These are phyloP conservation scores for Drosophila vallismaia DNA, from an alignment of 2,888 invertebrate genomes.

Conservation along the genomic window DNA sequence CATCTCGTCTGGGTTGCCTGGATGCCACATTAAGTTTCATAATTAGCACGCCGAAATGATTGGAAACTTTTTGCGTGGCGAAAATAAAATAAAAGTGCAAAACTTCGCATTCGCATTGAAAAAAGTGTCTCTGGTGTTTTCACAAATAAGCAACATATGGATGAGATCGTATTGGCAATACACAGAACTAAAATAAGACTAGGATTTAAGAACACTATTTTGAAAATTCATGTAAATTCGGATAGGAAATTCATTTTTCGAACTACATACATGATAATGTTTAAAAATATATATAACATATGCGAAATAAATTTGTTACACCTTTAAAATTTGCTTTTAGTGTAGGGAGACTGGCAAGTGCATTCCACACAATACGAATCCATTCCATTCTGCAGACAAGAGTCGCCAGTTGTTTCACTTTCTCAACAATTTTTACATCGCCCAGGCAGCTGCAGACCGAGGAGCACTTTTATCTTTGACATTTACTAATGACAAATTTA, in stretches of 20 bases:
- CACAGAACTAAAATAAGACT: constrained; percentile 1
- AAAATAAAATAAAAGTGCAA: constrained; percentile 11
- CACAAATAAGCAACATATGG: constrained; percentile 75
- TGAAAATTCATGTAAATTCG: not conserved
- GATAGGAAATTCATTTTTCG: too few species aligned
- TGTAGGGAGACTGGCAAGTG: constrained; percentile 42
- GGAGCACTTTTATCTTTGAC: constrained; percentile 74
- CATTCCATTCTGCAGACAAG: constrained; percentile 42
- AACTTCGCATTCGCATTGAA: constrained; percentile 17
- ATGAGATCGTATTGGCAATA: constrained; percentile 47
- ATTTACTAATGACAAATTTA: constrained; percentile 79
- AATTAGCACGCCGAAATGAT: constrained; percentile 77
- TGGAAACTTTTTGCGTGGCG: constrained; percentile 46
- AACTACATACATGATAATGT: too few species aligned
- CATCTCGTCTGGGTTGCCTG: constrained; percentile 33
- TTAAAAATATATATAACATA: too few species aligned
- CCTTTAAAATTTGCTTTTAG: constrained; percentile 13
- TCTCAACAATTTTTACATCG: constrained; percentile 47
- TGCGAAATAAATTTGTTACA: not conserved
- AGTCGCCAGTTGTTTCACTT: constrained; percentile 56
- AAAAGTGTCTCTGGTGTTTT: constrained; percentile 50
- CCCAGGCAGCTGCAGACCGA: constrained; percentile 61
- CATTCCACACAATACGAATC: constrained; percentile 36
- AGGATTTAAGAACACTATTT: not conserved
- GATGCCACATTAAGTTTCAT: constrained; percentile 78